A percentile compares a stretch with the other conserved stretches of the same genome.
These are phyloP conservation scores for Ciconia nigra DNA, from an alignment of 2,797 vertebrate genomes.

Conservation along the genomic window DNA sequence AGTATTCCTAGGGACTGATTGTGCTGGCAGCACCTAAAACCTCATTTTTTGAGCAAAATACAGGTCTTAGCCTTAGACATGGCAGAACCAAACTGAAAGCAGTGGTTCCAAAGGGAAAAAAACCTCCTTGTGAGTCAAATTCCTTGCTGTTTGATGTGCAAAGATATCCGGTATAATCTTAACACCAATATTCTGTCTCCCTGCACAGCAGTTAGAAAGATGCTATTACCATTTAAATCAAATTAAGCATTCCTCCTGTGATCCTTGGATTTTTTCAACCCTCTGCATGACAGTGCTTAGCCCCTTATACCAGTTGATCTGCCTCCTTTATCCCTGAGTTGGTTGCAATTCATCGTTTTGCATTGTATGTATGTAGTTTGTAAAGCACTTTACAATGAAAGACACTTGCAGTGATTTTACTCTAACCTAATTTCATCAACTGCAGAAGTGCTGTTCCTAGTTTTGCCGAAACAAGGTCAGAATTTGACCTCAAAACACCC, in stretches of 20 bases:
- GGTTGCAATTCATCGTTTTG: neutral
- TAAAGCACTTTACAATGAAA: neutral
- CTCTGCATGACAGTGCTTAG: neutral
- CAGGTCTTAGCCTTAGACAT: neutral
- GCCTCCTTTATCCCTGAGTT: neutral
- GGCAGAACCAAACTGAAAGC: neutral
- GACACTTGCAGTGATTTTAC: neutral
- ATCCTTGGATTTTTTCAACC: neutral
- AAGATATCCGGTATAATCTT: neutral
- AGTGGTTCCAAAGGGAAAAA: neutral
- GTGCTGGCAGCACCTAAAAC: neutral
- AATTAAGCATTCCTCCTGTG: neutral
- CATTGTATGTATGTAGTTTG: neutral
- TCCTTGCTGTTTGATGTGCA: neutral
- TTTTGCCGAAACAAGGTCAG: neutral
- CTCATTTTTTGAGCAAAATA: neutral
- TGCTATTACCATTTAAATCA: neutral
- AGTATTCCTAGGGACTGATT: neutral
- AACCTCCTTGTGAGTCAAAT: neutral
- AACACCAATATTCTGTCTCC: neutral
- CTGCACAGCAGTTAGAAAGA: neutral
- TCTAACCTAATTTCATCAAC: neutral
- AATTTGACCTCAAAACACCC: slow-evolving; percentile 1
- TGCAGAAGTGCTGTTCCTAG: neutral
- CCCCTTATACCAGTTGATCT: neutral